Base-by-base conservation (phyloP, 2,113 vertebrate genomes). In the Channa maculata region DNA sequence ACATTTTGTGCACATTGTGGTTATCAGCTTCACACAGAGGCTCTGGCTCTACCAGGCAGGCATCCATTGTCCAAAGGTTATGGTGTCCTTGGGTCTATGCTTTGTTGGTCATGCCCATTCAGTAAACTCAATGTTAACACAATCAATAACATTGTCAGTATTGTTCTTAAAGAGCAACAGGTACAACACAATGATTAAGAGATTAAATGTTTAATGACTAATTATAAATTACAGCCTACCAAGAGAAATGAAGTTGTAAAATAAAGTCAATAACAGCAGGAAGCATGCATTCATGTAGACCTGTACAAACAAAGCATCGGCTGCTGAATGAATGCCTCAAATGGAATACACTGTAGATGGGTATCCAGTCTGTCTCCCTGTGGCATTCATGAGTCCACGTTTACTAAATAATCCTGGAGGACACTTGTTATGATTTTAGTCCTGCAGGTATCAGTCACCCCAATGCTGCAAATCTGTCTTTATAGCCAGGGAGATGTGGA, bases 401-500 rank as follows among this genome's bases (percentile, higher is more conserved):
- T 82, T 80, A 67, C 46, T 58, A 57, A 81, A 86, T 70, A 81
- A 79, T 71, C 24, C 64, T 44, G 53, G 49, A 80, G 66, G 53
- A 83, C 61, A 54, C 46, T 66, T 86, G 57, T 63, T 80, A 66
- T 37, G 60, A 67, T 69, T 78, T 80, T 55, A 64, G 54, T 77
- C 64, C 77, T 71, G 51, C 65, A 65, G 53, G 39, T 84, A 63
- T 62, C 74, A 82, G 75, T 66, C 76, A 73, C 76, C 48, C 57
- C 76, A 77, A 83, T 80, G 84, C 86, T 71, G 80, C 79, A 86
- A 78, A 88, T 87, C 69, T 75, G 65, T 83, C 80, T 84, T 82
- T 79, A 76, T 79, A 87, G 70, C 72, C 69, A 43, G 38, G 54
- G 67, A 90, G 66, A 88, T 82, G 75, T 71, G 71, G 71, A 82